Percentiles rank a stretch among this genome's conserved stretches.
phyloP scores from a whole-genome alignment of 2,888 invertebrate genomes.

The Charanyca ferruginea region DNA sequence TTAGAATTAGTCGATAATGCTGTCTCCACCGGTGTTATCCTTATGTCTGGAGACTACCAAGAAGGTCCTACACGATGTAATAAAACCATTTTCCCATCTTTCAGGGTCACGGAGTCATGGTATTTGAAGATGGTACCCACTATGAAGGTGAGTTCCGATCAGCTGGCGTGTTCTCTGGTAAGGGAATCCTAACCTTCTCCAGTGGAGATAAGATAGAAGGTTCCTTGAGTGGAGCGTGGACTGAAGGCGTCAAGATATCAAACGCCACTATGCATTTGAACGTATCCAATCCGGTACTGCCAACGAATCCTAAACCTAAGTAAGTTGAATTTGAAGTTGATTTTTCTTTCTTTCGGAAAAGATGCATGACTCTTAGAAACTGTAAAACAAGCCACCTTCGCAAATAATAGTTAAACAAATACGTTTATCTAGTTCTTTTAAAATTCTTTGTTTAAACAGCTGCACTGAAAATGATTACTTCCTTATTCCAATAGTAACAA shows the following conservation, averaged over 20 bases:
- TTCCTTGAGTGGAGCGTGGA: slow-evolving; percentile 94
- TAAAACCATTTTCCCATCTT: slow-evolving; percentile 20
- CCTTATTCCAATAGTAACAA: slow-evolving; percentile 31
- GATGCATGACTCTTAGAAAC: neutral
- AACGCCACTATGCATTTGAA: slow-evolving; percentile 93
- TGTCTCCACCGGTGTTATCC: no score
- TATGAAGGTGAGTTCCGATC: slow-evolving; percentile 97
- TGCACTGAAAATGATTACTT: slow-evolving; percentile 14
- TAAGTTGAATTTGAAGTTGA: slow-evolving; percentile 72
- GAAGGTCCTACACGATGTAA: neutral
- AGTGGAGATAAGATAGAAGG: slow-evolving; percentile 95
- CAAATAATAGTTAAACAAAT: slow-evolving; percentile 12
- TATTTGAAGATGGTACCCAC: slow-evolving; percentile 96
- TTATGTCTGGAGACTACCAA: no score
- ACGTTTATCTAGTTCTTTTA: neutral
- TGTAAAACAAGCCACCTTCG: neutral
- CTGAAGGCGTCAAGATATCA: slow-evolving; percentile 94
- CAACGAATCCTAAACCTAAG: slow-evolving; percentile 91
- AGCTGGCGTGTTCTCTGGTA: slow-evolving; percentile 95
- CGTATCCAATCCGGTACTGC: slow-evolving; percentile 90
- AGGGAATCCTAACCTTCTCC: slow-evolving; percentile 95
- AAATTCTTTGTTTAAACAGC: slow-evolving; percentile 13
- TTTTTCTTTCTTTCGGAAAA: neutral
- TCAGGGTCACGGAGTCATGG: slow-evolving; percentile 96
- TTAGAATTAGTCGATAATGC: no score